Evolutionary conservation across 2,888 invertebrate genomes (phyloP).

Genomic region (Siphlonurus alternatus): DNA sequence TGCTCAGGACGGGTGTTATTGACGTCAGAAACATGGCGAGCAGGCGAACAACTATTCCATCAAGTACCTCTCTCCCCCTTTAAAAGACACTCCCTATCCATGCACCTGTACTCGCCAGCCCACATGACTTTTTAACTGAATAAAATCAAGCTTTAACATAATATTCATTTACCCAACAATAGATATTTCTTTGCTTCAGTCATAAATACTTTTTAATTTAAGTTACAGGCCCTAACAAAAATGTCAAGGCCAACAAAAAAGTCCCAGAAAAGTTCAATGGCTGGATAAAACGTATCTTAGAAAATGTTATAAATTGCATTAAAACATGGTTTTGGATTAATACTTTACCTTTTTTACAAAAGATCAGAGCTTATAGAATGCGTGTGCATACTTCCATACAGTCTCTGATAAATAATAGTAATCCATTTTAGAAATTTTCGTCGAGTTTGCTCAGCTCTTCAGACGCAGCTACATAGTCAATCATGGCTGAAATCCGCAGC

Average conservation of each 20-base stretch:
- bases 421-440: neutral
- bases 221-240: neutral
- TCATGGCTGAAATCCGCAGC: conserved; percentile 15
- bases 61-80: neutral
- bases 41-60: neutral
- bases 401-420: neutral
- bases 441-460: neutral
- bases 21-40: neutral
- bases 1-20: neutral
- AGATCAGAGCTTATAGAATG: neutral
- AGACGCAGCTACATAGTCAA: conserved; percentile 11
- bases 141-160: neutral
- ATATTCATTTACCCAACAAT: neutral
- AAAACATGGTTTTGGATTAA: neutral
- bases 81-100: neutral
- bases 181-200: neutral
- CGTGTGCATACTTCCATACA: neutral
- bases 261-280: neutral
- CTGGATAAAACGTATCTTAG: neutral
- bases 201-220: neutral
- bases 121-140: neutral
- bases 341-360: neutral
- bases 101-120: neutral
- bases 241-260: conserved; percentile 2
- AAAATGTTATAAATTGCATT: neutral